Evolutionary conservation across 2,113 vertebrate species (phyloP).

Genomic region (Synodontis membranacea): DNA sequence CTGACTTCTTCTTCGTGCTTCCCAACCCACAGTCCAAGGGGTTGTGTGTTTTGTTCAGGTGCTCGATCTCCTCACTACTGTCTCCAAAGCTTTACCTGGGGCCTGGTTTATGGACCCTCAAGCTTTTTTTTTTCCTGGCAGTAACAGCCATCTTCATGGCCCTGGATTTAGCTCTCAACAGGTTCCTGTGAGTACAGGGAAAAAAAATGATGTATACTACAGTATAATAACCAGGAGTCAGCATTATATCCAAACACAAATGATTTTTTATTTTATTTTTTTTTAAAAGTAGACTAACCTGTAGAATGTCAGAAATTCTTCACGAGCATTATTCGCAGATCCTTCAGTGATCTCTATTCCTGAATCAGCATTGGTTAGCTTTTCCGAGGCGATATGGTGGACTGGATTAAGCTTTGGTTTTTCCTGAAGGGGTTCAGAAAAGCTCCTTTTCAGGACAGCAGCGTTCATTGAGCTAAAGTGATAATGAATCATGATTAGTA

Average conservation of each 20-base stretch:
- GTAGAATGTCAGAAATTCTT: conserved; percentile 52
- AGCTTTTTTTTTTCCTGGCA: conserved; percentile 14
- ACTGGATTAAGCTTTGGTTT: conserved; percentile 20
- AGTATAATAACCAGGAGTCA: neutral
- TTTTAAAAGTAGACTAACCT: conserved; percentile 64
- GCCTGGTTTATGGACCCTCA: conserved; percentile 6
- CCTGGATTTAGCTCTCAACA: conserved; percentile 36
- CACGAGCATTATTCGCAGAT: conserved; percentile 31
- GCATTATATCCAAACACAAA: neutral
- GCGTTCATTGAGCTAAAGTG: conserved; percentile 44
- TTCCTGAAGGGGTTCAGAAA: conserved; percentile 22
- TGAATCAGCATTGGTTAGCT: conserved; percentile 1
- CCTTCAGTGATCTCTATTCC: conserved; percentile 11
- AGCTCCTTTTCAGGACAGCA: neutral
- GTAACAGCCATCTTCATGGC: conserved; percentile 6
- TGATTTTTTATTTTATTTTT: no score
- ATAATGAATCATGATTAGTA: neutral
- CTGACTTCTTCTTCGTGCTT: conserved; percentile 35
- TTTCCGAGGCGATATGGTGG: neutral
- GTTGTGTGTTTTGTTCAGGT: conserved; percentile 63
- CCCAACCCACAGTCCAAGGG: conserved; percentile 48
- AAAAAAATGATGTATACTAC: neutral
- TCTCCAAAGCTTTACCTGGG: conserved; percentile 49
- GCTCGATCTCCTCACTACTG: conserved; percentile 54
- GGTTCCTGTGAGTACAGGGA: conserved; percentile 41